Base-by-base conservation (phyloP, 2,113 vertebrate species). In the Thalassarche chlororhynchos region DNA sequence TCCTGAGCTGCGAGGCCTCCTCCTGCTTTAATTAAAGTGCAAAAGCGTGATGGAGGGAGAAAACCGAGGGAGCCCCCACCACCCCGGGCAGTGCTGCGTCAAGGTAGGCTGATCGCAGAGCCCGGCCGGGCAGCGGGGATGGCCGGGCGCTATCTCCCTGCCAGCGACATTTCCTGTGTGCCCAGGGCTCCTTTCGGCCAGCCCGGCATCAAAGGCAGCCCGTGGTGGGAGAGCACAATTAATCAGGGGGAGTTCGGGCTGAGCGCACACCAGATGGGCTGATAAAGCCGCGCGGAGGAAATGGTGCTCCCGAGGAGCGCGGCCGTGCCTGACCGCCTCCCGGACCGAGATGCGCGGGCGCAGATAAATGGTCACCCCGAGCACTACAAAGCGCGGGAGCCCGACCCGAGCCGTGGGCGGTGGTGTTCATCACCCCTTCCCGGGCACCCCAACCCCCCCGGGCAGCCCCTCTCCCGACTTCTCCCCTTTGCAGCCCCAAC, bases 211-310 rank as follows among this genome's bases (percentile, higher is more conserved):
- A 98, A 98, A 98, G 98, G 98, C 98, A 97, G 97, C 90, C 97
- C 98, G 95, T 95, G 98, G 87, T 3, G 97, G 98, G 98, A 90
- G 97, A 97, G 96, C 96, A 86, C 96, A 95, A 97, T 99, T 99
- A 99, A 99, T 99, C 98, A 99, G 95, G 90, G 94, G 82, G 84
- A 69, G 99, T 98, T 98, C 98, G 96, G 99, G 98, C 97, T 99
- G 98, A 98, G 98, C 97, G 98, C 98, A 87, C 98, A 96, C 96
- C 98, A 99, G 99, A 99, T 99, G 99, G 98, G 98, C 98, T 97
- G 98, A 98, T 98, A 97, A 98, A 87, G 97, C 97, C 79, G 98
- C 96, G 88, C 89, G 95, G 98, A 99, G 99, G 99, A 99, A 99
- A 99, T 99, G 98, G 98, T 98, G 98, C 98, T 98, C 95, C 97